Evolutionary conservation across 2,888 invertebrate species (phyloP), one percentile per base, ranked within the genome.

Genomic region (Cheilosia grossa): DNA sequence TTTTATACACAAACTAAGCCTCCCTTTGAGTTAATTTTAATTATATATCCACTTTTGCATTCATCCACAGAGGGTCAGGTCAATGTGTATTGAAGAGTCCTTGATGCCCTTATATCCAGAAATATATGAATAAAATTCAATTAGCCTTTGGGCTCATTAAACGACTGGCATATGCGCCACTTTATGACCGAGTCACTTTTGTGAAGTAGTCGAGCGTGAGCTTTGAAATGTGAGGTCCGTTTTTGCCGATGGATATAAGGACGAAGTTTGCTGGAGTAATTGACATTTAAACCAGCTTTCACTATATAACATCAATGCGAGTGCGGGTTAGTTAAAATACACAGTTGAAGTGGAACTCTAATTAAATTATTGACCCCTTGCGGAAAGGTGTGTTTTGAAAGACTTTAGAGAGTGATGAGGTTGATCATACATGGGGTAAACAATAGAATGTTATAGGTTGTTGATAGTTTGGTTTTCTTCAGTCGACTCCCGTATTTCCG

Each of bases 1-100:
- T 64, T 61, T 40, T 21, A 74, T 30, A 66, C 30, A 37, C 37
- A 17, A 74, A 30, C 30, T 56, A 42, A 69, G 69, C 73, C 58
- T 61, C 51, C 54, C 78, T 82, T 78, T 73, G 79, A 80, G 74
- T 75, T 75, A 21, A 47, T 75, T 66, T 75, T 83, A 83, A 80
- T 83, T 80, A 74, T 73, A 59, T 58, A 66, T 30, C 37, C 15
- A 54, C 47, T 77, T 61, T 67, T 58, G 37, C 59, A 61, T 51
- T 73, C 44, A 74, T 64, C 54, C 73, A 21, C 15, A 47, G 21
- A 58, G 73, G 74, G 70, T 61, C 83, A 70, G 13, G 37, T 37
- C 33, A 72, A 77, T 77, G 64, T 27, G 47, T 53, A 70, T 66
- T 49, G 47, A 51, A 77, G 19, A 37, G 56, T 27, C 21, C 77